phyloP scores from a whole-genome alignment of 2,113 vertebrate genomes.

The Oryzias javanicus region DNA sequence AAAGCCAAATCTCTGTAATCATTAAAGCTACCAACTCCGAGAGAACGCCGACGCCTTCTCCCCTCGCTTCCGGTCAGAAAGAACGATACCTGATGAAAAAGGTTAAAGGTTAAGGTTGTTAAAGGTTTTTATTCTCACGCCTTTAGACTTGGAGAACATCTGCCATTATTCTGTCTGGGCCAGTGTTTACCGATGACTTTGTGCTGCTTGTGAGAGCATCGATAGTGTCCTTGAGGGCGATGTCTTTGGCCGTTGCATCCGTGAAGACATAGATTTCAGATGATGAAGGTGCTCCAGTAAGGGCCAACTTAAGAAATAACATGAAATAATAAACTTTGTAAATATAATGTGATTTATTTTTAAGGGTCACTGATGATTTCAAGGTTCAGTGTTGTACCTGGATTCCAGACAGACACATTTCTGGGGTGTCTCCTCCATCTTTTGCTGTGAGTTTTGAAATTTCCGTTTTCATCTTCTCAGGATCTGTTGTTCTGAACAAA shows the following conservation, averaged over 20 bases:
- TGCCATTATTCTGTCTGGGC: not conserved
- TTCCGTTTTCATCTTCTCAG: slow-evolving; percentile 65
- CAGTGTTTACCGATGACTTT: slow-evolving; percentile 68
- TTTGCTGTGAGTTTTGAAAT: slow-evolving; percentile 36
- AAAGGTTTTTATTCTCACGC: no score
- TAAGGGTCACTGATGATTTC: not conserved
- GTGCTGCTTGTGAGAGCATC: slow-evolving; percentile 65
- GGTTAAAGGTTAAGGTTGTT: not conserved
- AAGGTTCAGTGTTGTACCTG: slow-evolving; percentile 53
- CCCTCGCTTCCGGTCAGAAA: slow-evolving; percentile 8
- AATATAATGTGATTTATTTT: not conserved
- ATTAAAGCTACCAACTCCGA: slow-evolving; percentile 1
- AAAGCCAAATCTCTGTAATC: slow-evolving; percentile 69
- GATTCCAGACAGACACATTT: slow-evolving; percentile 77
- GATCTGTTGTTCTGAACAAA: slow-evolving; percentile 59
- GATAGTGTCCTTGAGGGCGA: slow-evolving; percentile 64
- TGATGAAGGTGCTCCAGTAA: slow-evolving; percentile 68
- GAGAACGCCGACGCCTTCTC: slow-evolving; percentile 49
- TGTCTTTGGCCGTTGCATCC: slow-evolving; percentile 73
- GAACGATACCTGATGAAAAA: slow-evolving; percentile 66
- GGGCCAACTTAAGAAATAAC: slow-evolving; percentile 66
- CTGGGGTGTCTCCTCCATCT: slow-evolving; percentile 61
- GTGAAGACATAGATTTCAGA: slow-evolving; percentile 77
- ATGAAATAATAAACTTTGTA: not conserved
- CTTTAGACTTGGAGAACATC: not conserved